phyloP scores from a whole-genome alignment of 2,113 vertebrate species.

The Perca fluviatilis region DNA sequence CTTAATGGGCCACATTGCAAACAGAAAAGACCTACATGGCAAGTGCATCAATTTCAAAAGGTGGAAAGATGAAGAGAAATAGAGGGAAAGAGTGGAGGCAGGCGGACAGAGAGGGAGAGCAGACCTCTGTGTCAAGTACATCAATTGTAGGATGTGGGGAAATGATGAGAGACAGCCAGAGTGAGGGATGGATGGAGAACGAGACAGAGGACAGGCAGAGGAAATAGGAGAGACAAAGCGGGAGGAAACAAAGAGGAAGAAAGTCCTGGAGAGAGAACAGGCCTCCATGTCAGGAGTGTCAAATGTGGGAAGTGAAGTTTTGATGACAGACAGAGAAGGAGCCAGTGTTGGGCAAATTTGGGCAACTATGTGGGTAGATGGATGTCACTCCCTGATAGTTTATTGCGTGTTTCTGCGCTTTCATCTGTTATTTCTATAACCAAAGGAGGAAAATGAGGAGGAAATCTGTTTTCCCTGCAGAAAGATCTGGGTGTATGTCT shows the following conservation, averaged over 20 bases:
- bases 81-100: constrained; percentile 8
- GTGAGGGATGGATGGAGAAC: constrained; percentile 23
- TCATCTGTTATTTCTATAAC: neutral
- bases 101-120: constrained; percentile 12
- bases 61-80: constrained; percentile 31
- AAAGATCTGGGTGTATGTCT: neutral
- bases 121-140: constrained; percentile 41
- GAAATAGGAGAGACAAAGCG: constrained; percentile 16
- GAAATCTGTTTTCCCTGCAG: constrained; percentile 29
- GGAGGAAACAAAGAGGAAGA: constrained; percentile 19
- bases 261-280: constrained; percentile 46
- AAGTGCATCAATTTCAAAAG: constrained; percentile 31
- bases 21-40: constrained; percentile 10
- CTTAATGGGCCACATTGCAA: constrained; percentile 14
- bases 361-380: constrained; percentile 1
- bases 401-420: neutral
- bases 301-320: constrained; percentile 29
- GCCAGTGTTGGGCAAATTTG: neutral
- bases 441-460: neutral
- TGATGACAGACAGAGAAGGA: constrained; percentile 34
- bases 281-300: constrained; percentile 21
- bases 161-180: constrained; percentile 39
- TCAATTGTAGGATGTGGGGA: constrained; percentile 28
- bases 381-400: constrained; percentile 6
- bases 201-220: constrained; percentile 13